Percentiles rank a stretch among this genome's conserved stretches.
Evolutionary conservation across 2,797 vertebrate species (phyloP).

Genomic region (Echeneis naucrates): DNA sequence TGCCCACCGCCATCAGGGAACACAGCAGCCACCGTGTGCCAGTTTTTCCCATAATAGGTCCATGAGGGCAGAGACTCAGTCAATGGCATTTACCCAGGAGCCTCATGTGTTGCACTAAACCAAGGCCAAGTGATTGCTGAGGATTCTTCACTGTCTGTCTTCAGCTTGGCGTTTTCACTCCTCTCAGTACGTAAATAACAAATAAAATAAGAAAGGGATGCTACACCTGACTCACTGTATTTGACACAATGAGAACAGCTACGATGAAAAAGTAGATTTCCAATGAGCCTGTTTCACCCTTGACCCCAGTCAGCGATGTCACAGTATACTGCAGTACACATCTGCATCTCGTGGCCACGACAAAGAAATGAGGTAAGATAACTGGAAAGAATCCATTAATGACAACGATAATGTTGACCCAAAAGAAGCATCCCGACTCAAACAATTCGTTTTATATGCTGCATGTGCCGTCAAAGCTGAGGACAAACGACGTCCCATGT

Average conservation of each 20-base stretch:
- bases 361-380: too few relatives aligned
- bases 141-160: slow-evolving; percentile 13
- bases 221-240: neutral
- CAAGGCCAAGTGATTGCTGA: slow-evolving; percentile 16
- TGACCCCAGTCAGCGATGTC: too few relatives aligned
- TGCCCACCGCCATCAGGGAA: neutral
- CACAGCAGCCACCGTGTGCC: neutral
- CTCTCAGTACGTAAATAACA: neutral
- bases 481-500: neutral
- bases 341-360: too few relatives aligned
- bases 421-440: too few relatives aligned
- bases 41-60: neutral
- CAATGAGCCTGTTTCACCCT: too few relatives aligned
- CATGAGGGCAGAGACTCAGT: slow-evolving; percentile 7
- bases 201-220: neutral
- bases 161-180: neutral
- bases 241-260: neutral
- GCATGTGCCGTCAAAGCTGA: neutral
- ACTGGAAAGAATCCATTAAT: too few relatives aligned
- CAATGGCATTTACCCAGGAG: slow-evolving; percentile 7
- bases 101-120: slow-evolving; percentile 1
- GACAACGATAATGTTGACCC: too few relatives aligned
- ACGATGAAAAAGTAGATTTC: neutral
- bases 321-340: too few relatives aligned
- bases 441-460: too few relatives aligned